Evolutionary conservation across 1,140 invertebrate genomes (phyloP).

Genomic region (Asobara japonica): DNA sequence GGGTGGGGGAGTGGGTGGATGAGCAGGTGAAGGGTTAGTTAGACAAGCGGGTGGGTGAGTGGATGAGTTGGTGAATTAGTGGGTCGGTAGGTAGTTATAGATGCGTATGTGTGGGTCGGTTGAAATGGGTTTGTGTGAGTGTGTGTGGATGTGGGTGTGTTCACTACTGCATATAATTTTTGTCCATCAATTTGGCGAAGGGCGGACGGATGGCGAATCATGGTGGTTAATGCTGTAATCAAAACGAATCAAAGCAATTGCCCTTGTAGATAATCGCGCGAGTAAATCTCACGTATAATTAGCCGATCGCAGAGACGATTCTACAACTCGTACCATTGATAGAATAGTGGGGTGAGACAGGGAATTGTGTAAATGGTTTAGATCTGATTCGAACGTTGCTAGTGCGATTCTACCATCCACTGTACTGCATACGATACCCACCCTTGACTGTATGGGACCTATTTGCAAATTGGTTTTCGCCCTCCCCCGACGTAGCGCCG

Average conservation of each 20-base stretch:
- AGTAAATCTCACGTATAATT: constrained; percentile 29
- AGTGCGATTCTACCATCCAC: neutral
- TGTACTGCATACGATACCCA: constrained; percentile 5
- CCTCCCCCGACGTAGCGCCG: constrained; percentile 12
- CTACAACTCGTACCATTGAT: neutral
- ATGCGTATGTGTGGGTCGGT: no score
- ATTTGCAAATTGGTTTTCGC: constrained; percentile 42
- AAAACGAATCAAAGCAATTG: constrained; percentile 14
- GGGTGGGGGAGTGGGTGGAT: no score
- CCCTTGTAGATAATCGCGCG: constrained; percentile 7
- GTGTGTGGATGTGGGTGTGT: no score
- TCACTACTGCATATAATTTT: no score
- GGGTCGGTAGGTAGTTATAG: no score
- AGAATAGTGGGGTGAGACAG: constrained; percentile 6
- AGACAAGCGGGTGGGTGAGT: no score
- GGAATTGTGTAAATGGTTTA: constrained; percentile 14
- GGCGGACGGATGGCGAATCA: neutral
- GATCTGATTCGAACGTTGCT: constrained; percentile 24
- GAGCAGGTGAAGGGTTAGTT: no score
- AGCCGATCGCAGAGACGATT: constrained; percentile 12
- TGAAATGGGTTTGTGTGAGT: no score
- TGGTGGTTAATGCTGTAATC: neutral
- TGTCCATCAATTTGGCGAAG: neutral
- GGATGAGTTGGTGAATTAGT: no score
- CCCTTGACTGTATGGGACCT: constrained; percentile 29